phyloP scores from a whole-genome alignment of 2,797 vertebrate species.

The Onychomys arenicola region DNA sequence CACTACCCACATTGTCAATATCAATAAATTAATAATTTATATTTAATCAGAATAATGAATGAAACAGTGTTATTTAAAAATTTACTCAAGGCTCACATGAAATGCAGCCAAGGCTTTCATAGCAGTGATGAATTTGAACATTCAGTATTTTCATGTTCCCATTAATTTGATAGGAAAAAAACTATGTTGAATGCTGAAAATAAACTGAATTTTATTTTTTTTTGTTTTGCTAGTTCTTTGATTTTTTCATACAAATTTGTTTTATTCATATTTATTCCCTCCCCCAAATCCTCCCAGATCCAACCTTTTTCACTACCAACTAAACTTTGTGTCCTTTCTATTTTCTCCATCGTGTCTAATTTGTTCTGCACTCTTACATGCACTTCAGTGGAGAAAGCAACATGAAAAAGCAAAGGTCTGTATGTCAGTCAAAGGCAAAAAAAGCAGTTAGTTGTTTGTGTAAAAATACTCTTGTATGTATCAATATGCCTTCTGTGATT shows the following conservation, averaged over 20 bases:
- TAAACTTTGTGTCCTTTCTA: background rate
- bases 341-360: background rate
- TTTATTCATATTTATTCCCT: background rate
- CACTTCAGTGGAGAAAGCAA: background rate
- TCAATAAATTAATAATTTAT: background rate
- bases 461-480: background rate
- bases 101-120: background rate
- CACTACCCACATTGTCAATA: background rate
- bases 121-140: background rate
- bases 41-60: background rate
- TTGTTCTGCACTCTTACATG: background rate
- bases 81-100: background rate
- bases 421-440: background rate
- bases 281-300: background rate
- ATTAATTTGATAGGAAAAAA: background rate
- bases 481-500: background rate
- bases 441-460: background rate
- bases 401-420: background rate
- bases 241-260: background rate
- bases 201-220: background rate
- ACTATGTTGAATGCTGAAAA: background rate
- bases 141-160: background rate
- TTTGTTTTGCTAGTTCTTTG: background rate
- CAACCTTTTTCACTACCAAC: background rate
- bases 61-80: background rate